phyloP scores from a whole-genome alignment of 2,888 invertebrate genomes.

The Drosophila macrospina region DNA sequence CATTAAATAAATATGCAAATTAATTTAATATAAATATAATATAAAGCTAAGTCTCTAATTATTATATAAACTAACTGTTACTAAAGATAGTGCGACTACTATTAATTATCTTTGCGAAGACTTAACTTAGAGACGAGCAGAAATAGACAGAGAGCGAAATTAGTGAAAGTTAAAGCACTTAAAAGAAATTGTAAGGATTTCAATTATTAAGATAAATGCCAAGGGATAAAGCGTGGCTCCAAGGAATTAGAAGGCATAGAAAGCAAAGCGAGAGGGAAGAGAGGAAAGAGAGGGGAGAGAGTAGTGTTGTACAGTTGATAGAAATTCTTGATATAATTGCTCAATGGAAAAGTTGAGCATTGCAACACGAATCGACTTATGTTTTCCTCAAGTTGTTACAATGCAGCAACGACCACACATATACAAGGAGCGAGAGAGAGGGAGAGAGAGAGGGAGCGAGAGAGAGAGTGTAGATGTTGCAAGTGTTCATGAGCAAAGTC shows the following conservation, averaged over 20 bases:
- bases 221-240: too few species aligned
- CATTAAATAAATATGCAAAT: too few species aligned
- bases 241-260: too few species aligned
- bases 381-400: slow-evolving; percentile 41
- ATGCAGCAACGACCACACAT: slow-evolving; percentile 14
- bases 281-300: background rate
- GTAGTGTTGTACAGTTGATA: slow-evolving; percentile 4
- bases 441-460: background rate
- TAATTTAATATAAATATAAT: too few species aligned
- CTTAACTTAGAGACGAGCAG: too few species aligned
- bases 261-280: too few species aligned
- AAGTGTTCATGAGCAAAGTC: slow-evolving; percentile 57
- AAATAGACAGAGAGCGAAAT: too few species aligned
- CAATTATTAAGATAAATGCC: slow-evolving; percentile 21
- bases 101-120: too few species aligned
- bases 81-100: too few species aligned
- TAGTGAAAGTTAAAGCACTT: slow-evolving; percentile 28
- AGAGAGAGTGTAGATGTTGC: slow-evolving; percentile 44
- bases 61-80: too few species aligned
- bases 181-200: slow-evolving; percentile 50
- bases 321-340: slow-evolving; percentile 41
- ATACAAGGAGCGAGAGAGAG: background rate
- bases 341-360: slow-evolving; percentile 44
- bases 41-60: too few species aligned
- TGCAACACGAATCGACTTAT: slow-evolving; percentile 55